Conservation (phyloP, 2,113 vertebrate genomes). For the Panthera uncia region DNA sequence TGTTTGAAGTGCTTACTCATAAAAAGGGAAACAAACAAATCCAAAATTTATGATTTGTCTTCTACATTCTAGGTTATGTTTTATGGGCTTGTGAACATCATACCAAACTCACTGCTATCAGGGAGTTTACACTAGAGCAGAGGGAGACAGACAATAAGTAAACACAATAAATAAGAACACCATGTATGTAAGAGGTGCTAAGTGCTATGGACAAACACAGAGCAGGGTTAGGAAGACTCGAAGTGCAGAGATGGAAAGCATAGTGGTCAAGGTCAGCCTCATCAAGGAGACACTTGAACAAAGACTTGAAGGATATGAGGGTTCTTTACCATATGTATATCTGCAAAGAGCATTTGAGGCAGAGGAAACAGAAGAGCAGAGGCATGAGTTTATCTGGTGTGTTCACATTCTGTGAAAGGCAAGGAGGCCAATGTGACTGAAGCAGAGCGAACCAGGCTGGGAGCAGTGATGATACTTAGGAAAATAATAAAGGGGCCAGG, state of each 20-base stretch:
- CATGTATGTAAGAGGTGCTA: not conserved
- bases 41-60: not conserved
- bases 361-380: not conserved
- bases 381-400: not conserved
- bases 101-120: not conserved
- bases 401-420: not conserved
- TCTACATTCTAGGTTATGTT: not conserved
- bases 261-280: not conserved
- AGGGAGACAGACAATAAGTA: not conserved
- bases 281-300: not conserved
- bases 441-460: not conserved
- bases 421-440: not conserved
- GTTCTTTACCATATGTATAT: not conserved
- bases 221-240: not conserved
- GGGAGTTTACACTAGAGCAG: not conserved
- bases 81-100: not conserved
- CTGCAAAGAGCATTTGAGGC: not conserved
- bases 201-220: not conserved
- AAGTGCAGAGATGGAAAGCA: not conserved
- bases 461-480: not conserved
- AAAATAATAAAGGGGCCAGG: not conserved
- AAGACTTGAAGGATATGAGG: not conserved
- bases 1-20: not conserved
- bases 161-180: not conserved
- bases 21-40: not conserved